These are phyloP conservation scores for Acronicta leporina DNA, from an alignment of 2,888 invertebrate genomes.

Conservation along the genomic window DNA sequence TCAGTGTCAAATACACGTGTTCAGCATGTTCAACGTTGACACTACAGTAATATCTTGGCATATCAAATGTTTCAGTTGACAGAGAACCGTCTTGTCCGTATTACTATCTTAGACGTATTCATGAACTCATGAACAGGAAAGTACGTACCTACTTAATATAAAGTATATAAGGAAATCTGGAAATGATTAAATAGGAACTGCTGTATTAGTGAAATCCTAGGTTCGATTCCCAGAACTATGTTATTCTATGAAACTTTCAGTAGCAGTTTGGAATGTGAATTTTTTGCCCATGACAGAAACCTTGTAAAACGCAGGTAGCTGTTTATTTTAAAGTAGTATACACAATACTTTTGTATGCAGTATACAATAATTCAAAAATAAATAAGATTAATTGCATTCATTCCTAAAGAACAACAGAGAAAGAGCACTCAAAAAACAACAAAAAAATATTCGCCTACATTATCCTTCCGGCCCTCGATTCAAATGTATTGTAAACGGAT, in stretches of 20 bases:
- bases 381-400: constrained; percentile 36
- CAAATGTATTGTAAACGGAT: constrained; percentile 11
- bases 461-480: constrained; percentile 12
- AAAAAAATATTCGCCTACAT: constrained; percentile 7
- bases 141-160: neutral
- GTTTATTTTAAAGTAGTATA: no score
- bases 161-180: no score
- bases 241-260: no score
- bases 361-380: constrained; percentile 14
- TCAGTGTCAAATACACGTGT: constrained; percentile 29
- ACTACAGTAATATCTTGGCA: constrained; percentile 25
- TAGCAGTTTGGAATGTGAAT: no score
- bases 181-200: no score
- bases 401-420: constrained; percentile 20
- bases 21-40: constrained; percentile 39
- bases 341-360: no score
- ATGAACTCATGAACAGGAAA: neutral
- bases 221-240: no score
- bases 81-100: constrained; percentile 30
- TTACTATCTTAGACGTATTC: constrained; percentile 18
- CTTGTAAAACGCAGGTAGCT: no score
- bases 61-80: constrained; percentile 35
- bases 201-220: no score
- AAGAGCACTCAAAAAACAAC: constrained; percentile 20
- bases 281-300: no score